Percentiles rank a stretch among this genome's conserved stretches.
Conservation (phyloP, 2,888 invertebrate genomes). For the Trichopoda pennipes region DNA sequence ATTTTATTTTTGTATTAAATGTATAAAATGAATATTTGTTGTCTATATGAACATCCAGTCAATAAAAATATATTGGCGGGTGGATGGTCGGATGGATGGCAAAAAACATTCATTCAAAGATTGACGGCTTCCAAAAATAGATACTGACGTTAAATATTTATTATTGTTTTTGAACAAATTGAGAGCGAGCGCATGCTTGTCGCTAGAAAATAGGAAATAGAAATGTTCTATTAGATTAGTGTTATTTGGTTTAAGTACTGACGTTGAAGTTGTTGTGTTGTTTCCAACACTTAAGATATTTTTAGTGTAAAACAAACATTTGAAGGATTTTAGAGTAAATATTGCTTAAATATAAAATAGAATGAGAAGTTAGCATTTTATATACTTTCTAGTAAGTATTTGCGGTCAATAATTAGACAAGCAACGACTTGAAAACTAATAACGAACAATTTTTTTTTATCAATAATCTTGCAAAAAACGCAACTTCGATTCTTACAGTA, state of each 20-base stretch:
- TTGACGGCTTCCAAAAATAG: slow-evolving; percentile 50
- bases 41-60: neutral
- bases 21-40: slow-evolving; percentile 1
- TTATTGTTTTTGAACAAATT: slow-evolving; percentile 40
- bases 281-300: slow-evolving; percentile 2
- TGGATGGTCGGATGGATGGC: neutral
- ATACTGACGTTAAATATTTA: slow-evolving; percentile 61
- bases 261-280: neutral
- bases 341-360: no score
- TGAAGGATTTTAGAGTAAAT: neutral
- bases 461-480: no score
- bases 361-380: no score
- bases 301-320: slow-evolving; percentile 23
- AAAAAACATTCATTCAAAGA: neutral
- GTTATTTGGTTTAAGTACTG: neutral
- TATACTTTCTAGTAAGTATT: no score
- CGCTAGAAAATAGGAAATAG: slow-evolving; percentile 21
- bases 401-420: no score
- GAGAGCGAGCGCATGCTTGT: slow-evolving; percentile 1
- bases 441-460: no score
- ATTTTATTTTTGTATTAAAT: slow-evolving; percentile 11
- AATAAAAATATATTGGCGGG: no score
- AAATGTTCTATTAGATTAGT: slow-evolving; percentile 21
- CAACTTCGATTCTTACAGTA: no score
- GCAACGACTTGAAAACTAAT: no score